Percentiles rank a stretch among this genome's conserved stretches.
Evolutionary conservation across 1,140 invertebrate species (phyloP).

Genomic region (Eriocheir sinensis): DNA sequence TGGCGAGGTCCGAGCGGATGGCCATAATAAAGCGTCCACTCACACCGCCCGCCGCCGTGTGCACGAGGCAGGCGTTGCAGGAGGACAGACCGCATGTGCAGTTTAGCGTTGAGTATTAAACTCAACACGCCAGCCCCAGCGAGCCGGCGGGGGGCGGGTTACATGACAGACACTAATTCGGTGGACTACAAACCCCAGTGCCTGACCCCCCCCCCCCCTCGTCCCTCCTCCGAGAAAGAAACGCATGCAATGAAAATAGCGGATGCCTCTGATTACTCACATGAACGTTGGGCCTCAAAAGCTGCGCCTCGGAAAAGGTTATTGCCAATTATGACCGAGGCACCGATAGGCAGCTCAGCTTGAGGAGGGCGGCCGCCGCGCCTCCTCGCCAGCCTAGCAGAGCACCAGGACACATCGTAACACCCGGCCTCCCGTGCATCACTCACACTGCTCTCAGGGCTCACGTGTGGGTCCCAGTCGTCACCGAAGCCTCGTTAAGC

Average conservation of each 20-base stretch:
- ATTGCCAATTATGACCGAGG: too few relatives aligned
- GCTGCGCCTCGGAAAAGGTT: background rate
- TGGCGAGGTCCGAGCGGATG: background rate
- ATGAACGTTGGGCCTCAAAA: background rate
- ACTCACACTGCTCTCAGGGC: too few relatives aligned
- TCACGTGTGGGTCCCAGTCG: too few relatives aligned
- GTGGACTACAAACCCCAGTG: background rate
- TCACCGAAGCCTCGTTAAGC: too few relatives aligned
- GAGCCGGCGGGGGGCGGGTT: background rate
- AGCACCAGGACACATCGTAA: too few relatives aligned
- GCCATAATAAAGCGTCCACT: background rate
- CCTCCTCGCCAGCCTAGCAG: too few relatives aligned
- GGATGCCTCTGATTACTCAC: background rate
- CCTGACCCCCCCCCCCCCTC: too few relatives aligned
- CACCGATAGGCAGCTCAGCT: too few relatives aligned
- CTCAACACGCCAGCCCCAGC: background rate
- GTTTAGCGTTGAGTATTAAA: conserved; percentile 4
- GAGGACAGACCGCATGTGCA: background rate
- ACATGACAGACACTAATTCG: background rate
- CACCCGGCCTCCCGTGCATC: too few relatives aligned
- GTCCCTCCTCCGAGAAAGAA: too few relatives aligned
- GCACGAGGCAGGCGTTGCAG: background rate
- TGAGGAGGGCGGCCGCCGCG: too few relatives aligned
- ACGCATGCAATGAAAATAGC: background rate
- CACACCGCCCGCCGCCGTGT: background rate